A percentile compares a stretch with the other conserved stretches of the same genome.
phyloP scores from a whole-genome alignment of 2,797 vertebrate genomes.

The Dendrocincla tyrannina region DNA sequence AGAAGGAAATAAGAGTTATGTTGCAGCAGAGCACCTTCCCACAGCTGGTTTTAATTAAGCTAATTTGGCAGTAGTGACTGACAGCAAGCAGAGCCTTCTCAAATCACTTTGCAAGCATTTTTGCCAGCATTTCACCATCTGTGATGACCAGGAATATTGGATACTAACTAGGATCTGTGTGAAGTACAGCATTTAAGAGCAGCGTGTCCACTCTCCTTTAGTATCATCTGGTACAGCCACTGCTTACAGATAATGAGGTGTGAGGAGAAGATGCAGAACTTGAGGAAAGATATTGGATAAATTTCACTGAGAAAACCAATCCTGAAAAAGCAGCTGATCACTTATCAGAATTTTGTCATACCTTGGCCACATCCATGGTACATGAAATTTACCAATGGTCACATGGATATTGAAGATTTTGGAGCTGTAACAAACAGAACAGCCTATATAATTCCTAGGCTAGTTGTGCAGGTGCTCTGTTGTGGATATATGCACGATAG shows the following conservation, averaged over 20 bases:
- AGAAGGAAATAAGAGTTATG: conserved; percentile 40
- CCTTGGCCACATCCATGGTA: background rate
- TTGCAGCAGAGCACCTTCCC: background rate
- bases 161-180: background rate
- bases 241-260: background rate
- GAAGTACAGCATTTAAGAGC: background rate
- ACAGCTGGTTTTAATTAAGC: conserved; percentile 44
- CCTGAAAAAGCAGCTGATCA: background rate
- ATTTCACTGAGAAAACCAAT: background rate
- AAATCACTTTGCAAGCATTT: background rate
- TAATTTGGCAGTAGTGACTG: background rate
- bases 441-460: background rate
- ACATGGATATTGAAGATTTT: background rate
- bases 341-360: background rate
- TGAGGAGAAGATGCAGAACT: background rate
- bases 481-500: background rate
- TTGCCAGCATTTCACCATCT: conserved; percentile 16
- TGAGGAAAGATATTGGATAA: background rate
- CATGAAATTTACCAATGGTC: background rate
- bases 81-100: conserved; percentile 4
- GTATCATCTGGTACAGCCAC: background rate
- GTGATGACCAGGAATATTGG: background rate
- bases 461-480: background rate
- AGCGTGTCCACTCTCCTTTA: background rate
- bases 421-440: background rate